phyloP scores from a whole-genome alignment of 1,140 invertebrate species.

The Dendroctonus ponderosae region DNA sequence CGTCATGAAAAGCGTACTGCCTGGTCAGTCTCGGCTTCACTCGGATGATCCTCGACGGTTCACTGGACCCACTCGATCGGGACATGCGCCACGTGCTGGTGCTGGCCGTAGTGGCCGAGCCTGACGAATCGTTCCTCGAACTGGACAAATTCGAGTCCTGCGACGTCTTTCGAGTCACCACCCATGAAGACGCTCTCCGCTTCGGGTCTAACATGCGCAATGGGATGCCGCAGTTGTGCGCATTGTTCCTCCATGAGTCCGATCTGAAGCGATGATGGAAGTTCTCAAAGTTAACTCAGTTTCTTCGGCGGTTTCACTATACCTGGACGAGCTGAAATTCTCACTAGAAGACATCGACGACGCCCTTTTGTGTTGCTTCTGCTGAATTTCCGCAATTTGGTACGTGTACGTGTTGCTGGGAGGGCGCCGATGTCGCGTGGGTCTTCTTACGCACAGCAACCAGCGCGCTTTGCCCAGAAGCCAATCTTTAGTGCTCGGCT shows the following conservation, averaged over 20 bases:
- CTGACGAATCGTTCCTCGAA: conserved; percentile 84
- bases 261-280: conserved; percentile 55
- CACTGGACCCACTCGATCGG: conserved; percentile 68
- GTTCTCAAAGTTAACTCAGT: too few relatives aligned
- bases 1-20: conserved; percentile 72
- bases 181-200: conserved; percentile 77
- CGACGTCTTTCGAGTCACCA: conserved; percentile 83
- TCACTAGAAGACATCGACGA: conserved; percentile 84
- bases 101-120: conserved; percentile 76
- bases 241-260: conserved; percentile 76
- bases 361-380: conserved; percentile 71
- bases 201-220: conserved; percentile 72
- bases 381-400: conserved; percentile 75
- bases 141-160: conserved; percentile 87
- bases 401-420: conserved; percentile 71
- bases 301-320: background rate
- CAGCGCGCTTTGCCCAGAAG: conserved; percentile 54
- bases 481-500: conserved; percentile 50
- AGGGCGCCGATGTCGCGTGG: conserved; percentile 45
- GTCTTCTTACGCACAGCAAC: conserved; percentile 49
- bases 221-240: conserved; percentile 71
- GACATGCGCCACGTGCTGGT: conserved; percentile 83
- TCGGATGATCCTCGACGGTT: conserved; percentile 42
- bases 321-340: conserved; percentile 81
- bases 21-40: conserved; percentile 70